These are phyloP conservation scores for Myopa tessellatipennis DNA, from an alignment of 2,888 invertebrate species.

Conservation along the genomic window DNA sequence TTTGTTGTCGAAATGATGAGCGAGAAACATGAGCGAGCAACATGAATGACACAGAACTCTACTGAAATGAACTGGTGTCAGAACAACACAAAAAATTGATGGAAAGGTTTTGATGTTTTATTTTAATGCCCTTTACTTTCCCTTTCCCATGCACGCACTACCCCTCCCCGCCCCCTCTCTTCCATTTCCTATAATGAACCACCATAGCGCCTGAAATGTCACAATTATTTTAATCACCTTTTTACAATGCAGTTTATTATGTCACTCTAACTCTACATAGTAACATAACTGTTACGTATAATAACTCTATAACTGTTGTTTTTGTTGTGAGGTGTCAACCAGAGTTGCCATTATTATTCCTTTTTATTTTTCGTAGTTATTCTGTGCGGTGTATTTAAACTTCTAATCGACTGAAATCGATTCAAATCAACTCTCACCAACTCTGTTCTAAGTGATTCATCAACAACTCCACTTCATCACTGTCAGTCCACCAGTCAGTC, in stretches of 20 bases:
- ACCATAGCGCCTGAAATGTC: background rate
- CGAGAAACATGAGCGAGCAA: too few species aligned
- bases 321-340: too few species aligned
- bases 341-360: constrained; percentile 3
- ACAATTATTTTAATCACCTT: constrained; percentile 24
- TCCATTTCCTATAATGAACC: background rate
- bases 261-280: too few species aligned
- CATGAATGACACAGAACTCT: too few species aligned
- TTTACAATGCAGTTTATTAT: background rate
- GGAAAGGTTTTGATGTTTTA: background rate
- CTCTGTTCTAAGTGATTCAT: background rate
- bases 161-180: too few species aligned
- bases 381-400: too few species aligned
- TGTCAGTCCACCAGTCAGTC: constrained; percentile 2
- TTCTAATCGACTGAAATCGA: too few species aligned
- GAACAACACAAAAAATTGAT: too few species aligned
- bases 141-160: background rate
- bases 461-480: constrained; percentile 11
- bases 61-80: too few species aligned
- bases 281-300: too few species aligned
- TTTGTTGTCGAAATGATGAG: background rate
- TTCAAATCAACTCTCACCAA: background rate
- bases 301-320: too few species aligned
- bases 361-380: background rate
- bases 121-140: background rate